Conservation (phyloP, 2,113 vertebrate species). For the Lycocorax pyrrhopterus region DNA sequence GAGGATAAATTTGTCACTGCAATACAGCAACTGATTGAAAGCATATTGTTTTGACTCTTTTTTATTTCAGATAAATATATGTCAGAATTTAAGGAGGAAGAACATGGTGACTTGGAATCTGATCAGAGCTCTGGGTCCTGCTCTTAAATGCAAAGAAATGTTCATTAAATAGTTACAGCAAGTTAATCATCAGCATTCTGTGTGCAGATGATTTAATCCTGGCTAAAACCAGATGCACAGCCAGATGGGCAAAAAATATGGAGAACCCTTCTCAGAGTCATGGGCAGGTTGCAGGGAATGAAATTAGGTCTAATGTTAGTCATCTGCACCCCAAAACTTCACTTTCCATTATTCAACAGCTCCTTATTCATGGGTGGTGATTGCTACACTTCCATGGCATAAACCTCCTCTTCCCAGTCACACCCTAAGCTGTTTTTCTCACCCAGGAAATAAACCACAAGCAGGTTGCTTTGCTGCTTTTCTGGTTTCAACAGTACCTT, state of each 20-base stretch:
- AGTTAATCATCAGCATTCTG: background rate
- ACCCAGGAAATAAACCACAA: background rate
- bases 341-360: background rate
- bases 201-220: background rate
- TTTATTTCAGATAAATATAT: background rate
- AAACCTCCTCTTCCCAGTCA: conserved; percentile 24
- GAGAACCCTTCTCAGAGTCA: background rate
- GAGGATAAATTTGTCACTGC: background rate
- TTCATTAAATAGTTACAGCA: background rate
- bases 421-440: background rate
- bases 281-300: background rate
- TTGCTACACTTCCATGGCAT: background rate
- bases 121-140: background rate
- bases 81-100: background rate
- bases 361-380: background rate
- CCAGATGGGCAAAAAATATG: background rate
- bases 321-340: background rate
- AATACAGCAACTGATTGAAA: background rate
- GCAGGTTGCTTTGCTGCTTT: background rate
- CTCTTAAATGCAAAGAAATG: background rate
- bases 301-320: background rate
- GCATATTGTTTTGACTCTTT: background rate
- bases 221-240: background rate
- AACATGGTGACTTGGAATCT: background rate
- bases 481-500: background rate